Evolutionary conservation across 2,888 invertebrate species (phyloP).

Genomic region (Siphlonurus alternatus): DNA sequence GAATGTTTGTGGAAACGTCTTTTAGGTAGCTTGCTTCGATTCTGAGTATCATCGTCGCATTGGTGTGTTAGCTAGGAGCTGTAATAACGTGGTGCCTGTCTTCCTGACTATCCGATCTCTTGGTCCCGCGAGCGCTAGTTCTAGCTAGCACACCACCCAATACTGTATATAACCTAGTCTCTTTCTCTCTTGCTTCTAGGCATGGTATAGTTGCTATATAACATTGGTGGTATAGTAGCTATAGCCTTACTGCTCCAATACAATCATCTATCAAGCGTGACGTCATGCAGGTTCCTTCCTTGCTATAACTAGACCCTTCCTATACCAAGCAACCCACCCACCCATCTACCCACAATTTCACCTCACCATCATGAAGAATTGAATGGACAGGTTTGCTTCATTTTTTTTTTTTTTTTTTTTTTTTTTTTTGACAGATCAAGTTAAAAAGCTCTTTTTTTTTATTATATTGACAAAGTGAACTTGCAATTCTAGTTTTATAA

Average conservation of each 20-base stretch:
- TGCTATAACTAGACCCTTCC: not conserved
- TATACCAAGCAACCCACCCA: too few relatives aligned
- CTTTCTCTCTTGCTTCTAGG: too few relatives aligned
- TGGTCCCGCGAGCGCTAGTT: too few relatives aligned
- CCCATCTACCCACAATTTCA: not conserved
- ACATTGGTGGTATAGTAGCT: not conserved
- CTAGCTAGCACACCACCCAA: too few relatives aligned
- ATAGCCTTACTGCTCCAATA: not conserved
- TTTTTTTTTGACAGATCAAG: not conserved
- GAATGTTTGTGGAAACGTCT: too few relatives aligned
- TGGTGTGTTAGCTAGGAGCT: too few relatives aligned
- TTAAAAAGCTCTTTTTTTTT: not conserved
- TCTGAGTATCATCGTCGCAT: too few relatives aligned
- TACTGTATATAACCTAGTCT: too few relatives aligned
- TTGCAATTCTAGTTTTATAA: not conserved
- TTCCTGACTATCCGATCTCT: too few relatives aligned
- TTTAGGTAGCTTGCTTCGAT: too few relatives aligned
- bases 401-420: not conserved
- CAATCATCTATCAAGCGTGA: not conserved
- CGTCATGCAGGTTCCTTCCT: not conserved
- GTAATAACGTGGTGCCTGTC: too few relatives aligned
- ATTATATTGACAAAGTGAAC: not conserved
- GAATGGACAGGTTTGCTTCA: not conserved
- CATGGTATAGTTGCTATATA: too few relatives aligned
- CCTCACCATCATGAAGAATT: not conserved